Evolutionary conservation across 2,113 vertebrate genomes (phyloP), one percentile per base, ranked within the genome.

Genomic region (Mesoclemmys tuberculata): DNA sequence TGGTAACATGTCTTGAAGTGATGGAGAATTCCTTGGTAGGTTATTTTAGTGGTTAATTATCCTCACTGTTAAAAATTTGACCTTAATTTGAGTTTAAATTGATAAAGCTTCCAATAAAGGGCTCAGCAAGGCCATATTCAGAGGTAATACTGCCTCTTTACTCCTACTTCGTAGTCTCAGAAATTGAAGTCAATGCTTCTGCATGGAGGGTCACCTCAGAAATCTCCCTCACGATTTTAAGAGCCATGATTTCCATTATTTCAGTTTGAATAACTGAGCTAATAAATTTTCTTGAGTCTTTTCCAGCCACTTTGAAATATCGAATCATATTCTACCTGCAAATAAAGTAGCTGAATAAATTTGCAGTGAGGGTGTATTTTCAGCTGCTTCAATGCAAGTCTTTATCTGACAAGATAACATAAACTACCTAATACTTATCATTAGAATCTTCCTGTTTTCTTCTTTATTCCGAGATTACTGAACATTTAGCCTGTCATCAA

Each of bases 271-370:
- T 2, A 58, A 58, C 24, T 29, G 8, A 4, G 46, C 10, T 85
- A 29, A 8, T 7, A 92, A 85, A 71, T 82, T 56, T 31, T 22
- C 38, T 90, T 58, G 2, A 4, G 55, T 27, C 31, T 71, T 88
- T 92, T 85, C 41, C 87, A 90, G 56, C 21, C 86, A n/a, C 4
- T 55, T 21, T 19, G 10, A 21, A 2, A 2, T 48, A 80, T 51
- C 21, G 26, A 58, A 90, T 8, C 29, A 51, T 3, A 58, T 29
- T 58, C 27, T 58, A 19, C 56, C 56, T 58, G 24, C 19, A 91
- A 87, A 84, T 19, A 88, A 90, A 92, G 74, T 4, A 68, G 88
- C 26, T 79, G 82, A 88, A 84, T 5, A 90, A 41, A 95, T 51
- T 4, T 51, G 24, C 6, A 87, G 51, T n/a, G 21, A 80, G 6